Percentiles rank a stretch among this genome's conserved stretches.
phyloP scores from a whole-genome alignment of 2,888 invertebrate species.

The Ectropis crepuscularia region DNA sequence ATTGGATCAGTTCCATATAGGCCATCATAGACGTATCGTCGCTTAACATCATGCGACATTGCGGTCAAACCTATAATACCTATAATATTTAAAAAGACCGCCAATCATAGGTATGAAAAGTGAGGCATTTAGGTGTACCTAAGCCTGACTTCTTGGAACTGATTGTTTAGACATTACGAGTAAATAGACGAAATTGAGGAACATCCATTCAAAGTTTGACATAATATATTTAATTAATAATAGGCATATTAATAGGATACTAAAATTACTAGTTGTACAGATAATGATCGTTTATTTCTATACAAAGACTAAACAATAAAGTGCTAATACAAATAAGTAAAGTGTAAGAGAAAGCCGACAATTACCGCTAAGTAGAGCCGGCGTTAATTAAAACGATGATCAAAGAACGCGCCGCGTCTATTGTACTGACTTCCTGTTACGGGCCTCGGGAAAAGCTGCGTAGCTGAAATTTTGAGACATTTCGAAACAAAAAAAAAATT shows the following conservation, averaged over 20 bases:
- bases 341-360: slow-evolving; percentile 16
- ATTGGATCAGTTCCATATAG: too few species aligned
- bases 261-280: not conserved
- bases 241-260: not conserved
- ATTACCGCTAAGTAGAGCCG: slow-evolving; percentile 22
- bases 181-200: not conserved
- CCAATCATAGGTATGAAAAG: too few species aligned
- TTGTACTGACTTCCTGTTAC: slow-evolving; percentile 74
- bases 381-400: slow-evolving; percentile 77
- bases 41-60: too few species aligned
- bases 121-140: too few species aligned
- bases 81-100: too few species aligned
- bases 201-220: not conserved
- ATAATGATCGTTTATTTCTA: not conserved
- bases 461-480: slow-evolving; percentile 33
- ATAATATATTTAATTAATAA: not conserved
- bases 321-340: slow-evolving; percentile 10
- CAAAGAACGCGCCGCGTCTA: slow-evolving; percentile 73
- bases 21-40: too few species aligned
- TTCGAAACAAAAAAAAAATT: not conserved
- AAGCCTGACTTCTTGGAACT: too few species aligned
- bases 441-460: slow-evolving; percentile 37
- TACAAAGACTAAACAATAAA: not conserved
- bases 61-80: too few species aligned
- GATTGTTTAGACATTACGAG: too few species aligned